These are phyloP conservation scores for Drosophila biarmipes DNA, from an alignment of 1,140 invertebrate species.

Conservation along the genomic window DNA sequence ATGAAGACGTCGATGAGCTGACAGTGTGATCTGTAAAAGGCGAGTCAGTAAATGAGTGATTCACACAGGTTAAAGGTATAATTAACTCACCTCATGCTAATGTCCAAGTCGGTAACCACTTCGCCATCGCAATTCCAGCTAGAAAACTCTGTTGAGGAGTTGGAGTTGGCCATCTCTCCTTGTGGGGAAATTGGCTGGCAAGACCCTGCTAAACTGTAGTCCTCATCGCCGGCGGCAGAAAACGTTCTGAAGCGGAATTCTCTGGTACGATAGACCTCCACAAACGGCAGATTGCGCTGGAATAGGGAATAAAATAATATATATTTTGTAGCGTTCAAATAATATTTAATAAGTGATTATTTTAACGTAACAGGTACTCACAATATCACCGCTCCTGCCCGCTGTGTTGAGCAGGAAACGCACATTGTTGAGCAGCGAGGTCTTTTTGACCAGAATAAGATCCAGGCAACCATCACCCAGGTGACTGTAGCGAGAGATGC, in stretches of 20 bases:
- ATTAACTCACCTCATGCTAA: conserved; percentile 88
- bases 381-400: conserved; percentile 87
- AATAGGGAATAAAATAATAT: conserved; percentile 84
- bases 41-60: not conserved
- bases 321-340: no score
- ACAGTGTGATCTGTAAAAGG: conserved; percentile 85
- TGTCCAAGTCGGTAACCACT: conserved; percentile 88
- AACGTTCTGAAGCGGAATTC: conserved; percentile 90
- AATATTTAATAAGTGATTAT: no score
- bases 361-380: conserved; percentile 78
- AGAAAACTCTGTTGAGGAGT: conserved; percentile 82
- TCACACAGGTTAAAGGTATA: not conserved
- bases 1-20: conserved; percentile 87
- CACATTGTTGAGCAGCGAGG: conserved; percentile 90
- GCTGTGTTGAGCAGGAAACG: conserved; percentile 88
- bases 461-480: conserved; percentile 93
- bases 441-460: conserved; percentile 91
- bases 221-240: conserved; percentile 65
- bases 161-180: conserved; percentile 32
- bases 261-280: conserved; percentile 90
- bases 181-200: conserved; percentile 65
- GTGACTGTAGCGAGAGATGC: conserved; percentile 92
- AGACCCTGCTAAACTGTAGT: conserved; percentile 73
- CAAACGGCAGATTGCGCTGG: conserved; percentile 89
- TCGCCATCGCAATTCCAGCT: conserved; percentile 96